Evolutionary conservation across 2,113 vertebrate species (phyloP).

Genomic region (Catharus minimus): DNA sequence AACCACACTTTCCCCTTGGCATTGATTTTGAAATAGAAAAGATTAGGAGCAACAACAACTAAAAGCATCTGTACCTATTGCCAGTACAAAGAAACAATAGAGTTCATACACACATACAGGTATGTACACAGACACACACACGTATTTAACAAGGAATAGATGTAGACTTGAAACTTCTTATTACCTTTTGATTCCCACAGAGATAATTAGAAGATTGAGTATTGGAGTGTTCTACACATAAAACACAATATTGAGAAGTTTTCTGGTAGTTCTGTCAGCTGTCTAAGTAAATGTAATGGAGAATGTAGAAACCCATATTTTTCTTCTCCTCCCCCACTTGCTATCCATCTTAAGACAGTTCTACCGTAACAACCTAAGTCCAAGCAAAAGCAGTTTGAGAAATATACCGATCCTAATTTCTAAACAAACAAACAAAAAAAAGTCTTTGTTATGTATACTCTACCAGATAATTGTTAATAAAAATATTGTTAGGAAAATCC

Average conservation of each 20-base stretch:
- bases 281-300: background rate
- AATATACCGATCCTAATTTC: background rate
- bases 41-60: background rate
- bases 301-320: background rate
- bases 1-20: background rate
- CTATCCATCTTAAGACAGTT: background rate
- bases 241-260: background rate
- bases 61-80: background rate
- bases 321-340: background rate
- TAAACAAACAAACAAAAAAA: background rate
- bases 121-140: background rate
- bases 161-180: background rate
- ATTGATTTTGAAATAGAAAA: conserved; percentile 21
- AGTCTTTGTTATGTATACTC: background rate
- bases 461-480: background rate
- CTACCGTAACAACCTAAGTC: background rate
- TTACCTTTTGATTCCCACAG: background rate
- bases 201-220: background rate
- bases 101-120: background rate
- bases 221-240: background rate
- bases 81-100: background rate
- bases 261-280: background rate
- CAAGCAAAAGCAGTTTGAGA: background rate
- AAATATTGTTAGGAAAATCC: background rate
- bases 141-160: background rate